phyloP scores from a whole-genome alignment of 2,888 invertebrate genomes.

The Metalampra italica region DNA sequence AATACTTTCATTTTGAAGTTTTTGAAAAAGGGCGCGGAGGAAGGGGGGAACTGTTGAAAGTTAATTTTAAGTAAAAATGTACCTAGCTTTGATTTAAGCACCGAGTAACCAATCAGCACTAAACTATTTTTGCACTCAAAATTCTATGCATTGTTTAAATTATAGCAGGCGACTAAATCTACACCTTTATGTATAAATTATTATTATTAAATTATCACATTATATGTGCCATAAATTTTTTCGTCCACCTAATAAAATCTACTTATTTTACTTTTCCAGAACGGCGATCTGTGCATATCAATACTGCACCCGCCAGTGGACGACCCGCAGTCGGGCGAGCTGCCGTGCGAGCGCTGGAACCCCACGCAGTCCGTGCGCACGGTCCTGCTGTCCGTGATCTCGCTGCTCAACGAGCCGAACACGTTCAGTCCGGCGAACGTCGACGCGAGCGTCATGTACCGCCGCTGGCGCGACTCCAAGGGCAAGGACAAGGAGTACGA shows the following conservation, averaged over 20 bases:
- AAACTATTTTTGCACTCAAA: no score
- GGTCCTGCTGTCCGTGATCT: conserved; percentile 98
- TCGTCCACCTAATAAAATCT: background rate
- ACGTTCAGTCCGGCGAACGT: conserved; percentile 99
- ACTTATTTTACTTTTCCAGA: conserved; percentile 81
- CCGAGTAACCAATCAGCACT: no score
- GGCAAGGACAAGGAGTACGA: conserved; percentile 99
- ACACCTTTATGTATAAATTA: no score
- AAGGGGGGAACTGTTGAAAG: no score
- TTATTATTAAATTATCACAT: no score
- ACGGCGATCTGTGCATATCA: conserved; percentile 99
- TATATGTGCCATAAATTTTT: no score
- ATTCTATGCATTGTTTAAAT: no score
- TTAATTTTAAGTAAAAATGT: no score
- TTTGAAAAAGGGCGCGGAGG: no score
- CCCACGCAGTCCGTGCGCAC: conserved; percentile 99
- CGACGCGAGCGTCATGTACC: conserved; percentile 99
- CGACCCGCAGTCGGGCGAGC: conserved; percentile 99
- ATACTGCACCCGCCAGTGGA: conserved; percentile 99
- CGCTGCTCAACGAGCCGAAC: conserved; percentile 99
- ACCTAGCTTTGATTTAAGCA: no score
- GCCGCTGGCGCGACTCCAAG: conserved; percentile 98
- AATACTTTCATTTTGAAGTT: no score
- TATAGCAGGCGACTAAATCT: no score
- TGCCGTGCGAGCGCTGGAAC: conserved; percentile 99